Base-by-base conservation (phyloP, 2,113 vertebrate species). In the Platycercus adscitus region DNA sequence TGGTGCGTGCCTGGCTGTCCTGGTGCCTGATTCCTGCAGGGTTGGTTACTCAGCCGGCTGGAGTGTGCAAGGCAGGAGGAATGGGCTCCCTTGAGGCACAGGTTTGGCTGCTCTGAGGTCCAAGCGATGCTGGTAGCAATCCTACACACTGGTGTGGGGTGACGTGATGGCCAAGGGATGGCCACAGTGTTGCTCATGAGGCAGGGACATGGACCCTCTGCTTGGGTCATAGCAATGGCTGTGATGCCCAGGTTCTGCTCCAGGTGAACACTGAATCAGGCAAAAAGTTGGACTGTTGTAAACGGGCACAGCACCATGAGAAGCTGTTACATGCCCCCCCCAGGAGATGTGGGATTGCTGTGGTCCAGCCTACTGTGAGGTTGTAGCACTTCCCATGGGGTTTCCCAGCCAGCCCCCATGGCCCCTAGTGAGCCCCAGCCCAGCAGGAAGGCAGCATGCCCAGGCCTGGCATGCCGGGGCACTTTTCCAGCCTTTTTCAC, bases 1-100 rank as follows among this genome's bases (percentile, higher is more conserved):
- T 0, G 7, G 44, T 3, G 7, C 5, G 0, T 49, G 61, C 49
- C 77, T 7, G 0, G 31, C 43, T 12, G 0, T 26, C 12, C 35
- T 0, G 0, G 44, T 60, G 31, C 72, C 85, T 55, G 56, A 60
- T 69, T 94, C 60, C 81, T 72, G 17, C 0, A 0, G 29, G 29
- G 44, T 72, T 88, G 29, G 44, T 78, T 89, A 43, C 75, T 91
- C 71, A 89, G 50, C 47, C 1, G 0, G 28, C 58, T 50, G 72
- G 17, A 73, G 26, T 0, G 0, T 46, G 8, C 0, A 0, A 24
- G 16, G 23, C 52, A 61, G 20, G 16, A 94, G 31, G n/a, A 91
- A 91, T 7, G 7, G 53, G 56, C 7, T 33, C 56, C 79, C 82
- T 55, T 7, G 0, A 63, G 86, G 75, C 91, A 82, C 20, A 43